Conservation (phyloP, 2,113 vertebrate species). For the Gymnobelideus leadbeateri region DNA sequence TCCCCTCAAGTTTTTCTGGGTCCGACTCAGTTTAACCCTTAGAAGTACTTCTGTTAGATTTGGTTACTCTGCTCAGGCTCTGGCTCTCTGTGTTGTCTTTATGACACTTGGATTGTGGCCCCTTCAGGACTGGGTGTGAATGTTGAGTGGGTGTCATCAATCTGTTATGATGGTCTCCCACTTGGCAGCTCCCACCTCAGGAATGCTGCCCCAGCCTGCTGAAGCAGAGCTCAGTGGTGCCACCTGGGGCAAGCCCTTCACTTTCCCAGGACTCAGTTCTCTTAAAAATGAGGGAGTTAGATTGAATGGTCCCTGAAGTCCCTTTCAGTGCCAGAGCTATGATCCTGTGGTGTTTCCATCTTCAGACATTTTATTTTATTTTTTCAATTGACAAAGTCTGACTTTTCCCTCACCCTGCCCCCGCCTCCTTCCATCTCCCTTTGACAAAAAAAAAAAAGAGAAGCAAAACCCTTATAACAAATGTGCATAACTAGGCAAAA, state of each 20-base stretch:
- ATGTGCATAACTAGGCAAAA: background rate
- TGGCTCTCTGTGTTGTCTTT: background rate
- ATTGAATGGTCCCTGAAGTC: background rate
- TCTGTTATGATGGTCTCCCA: background rate
- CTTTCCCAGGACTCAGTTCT: background rate
- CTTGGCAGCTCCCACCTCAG: background rate
- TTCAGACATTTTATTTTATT: background rate
- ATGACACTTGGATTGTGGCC: background rate
- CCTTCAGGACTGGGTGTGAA: background rate
- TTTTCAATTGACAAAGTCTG: background rate
- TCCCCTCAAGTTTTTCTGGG: background rate
- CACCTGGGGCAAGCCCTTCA: background rate
- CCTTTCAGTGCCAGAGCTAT: background rate
- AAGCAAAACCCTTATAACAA: background rate
- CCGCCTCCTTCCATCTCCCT: background rate
- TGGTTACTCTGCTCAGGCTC: background rate
- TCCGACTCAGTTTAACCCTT: background rate
- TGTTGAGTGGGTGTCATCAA: background rate
- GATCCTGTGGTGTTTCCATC: background rate
- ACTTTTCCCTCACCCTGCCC: background rate
- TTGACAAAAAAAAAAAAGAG: background rate
- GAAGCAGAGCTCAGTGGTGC: background rate
- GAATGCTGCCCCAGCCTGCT: background rate
- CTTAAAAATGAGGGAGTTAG: background rate
- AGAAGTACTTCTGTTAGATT: background rate